Evolutionary conservation across 2,113 vertebrate species (phyloP), one percentile per base, ranked within the genome.

Genomic region (Clarias batrachus): DNA sequence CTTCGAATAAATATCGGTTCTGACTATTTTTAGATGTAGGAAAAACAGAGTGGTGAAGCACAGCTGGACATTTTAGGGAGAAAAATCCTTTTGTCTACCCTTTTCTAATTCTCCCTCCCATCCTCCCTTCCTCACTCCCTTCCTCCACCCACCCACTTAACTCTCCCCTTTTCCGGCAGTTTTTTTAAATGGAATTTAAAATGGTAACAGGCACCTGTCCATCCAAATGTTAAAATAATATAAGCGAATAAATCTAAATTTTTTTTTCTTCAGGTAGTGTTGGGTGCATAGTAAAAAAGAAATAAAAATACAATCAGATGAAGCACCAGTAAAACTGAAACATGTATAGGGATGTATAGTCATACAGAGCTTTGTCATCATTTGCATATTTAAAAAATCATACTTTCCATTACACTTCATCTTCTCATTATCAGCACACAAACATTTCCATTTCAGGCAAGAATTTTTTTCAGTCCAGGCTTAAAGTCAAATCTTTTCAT

Each of bases 41-140:
- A 88, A 91, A 89, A 83, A 88, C 57, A 80, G 60, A 82, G 21
- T 59, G 27, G 57, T 21, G 17, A 41, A 81, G 8, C 54, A 33
- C 41, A 4, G 33, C 88, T 83, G 88, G 87, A 92, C 92, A 93
- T 93, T 93, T 94, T 90, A 91, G 92, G 91, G 70, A 92, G 92
- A 93, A 93, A 92, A 91, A 92, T 90, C 83, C 76, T 80, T 9
- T 12, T 73, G 19, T 86, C 52, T 10, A 37, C 86, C 86, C 74
- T 84, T 89, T 48, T 12, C 25, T 30, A 30, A 41, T 86, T 71
- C 56, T 9, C 4, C 33, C 85, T 25, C 83, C 60, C 27, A 5
- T 23, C 57, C n/a, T 63, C 82, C 62, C 37, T 8, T 17, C 37
- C 25, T 57, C 23, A 0, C 4, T 63, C 62, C 19, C 1, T 25